Base-by-base conservation (phyloP, 2,113 vertebrate species). In the Rhipidura dahli region DNA sequence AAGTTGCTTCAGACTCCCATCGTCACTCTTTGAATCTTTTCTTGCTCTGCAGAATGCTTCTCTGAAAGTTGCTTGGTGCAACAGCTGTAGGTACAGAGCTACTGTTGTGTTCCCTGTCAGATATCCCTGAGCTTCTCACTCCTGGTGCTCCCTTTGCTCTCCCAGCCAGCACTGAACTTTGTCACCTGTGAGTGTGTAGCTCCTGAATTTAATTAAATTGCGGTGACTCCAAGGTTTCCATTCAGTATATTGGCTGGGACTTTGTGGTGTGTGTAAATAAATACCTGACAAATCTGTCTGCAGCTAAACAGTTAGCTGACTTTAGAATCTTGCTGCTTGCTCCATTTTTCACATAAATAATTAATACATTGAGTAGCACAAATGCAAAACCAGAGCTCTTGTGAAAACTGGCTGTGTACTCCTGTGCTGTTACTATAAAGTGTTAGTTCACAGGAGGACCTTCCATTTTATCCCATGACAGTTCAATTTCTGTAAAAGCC, bases 401-500 rank as follows among this genome's bases (percentile, higher is more conserved):
- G 44, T 66, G 47, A 81, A 92, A 94, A 59, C 18, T 47, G 51
- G 7, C 31, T 35, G 2, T 89, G 75, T 70, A 39, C 61, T 87
- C 6, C 51, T 75, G 4, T 84, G 21, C 56, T 49, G 19, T 91
- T 95, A 84, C 69, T 91, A 50, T 51, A 13, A 56, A 22, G 18
- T 81, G 27, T 81, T 95, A 68, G 51, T 75, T 87, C 45, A 40
- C 39, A 26, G n/a, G 23, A 86, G 24, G 39, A 84, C 68, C 8
- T 78, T 94, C 69, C 13, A 13, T 94, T 80, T 84, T 63, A 63
- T 30, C 30, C 27, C 44, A 10, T 82, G 87, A 64, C 56, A 75
- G 35, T 75, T 95, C 51, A 75, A 87, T 93, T 94, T 96, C 77
- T 91, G 89, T 84, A 84, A 93, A 93, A 95, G 78, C 60, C 23